Percentiles rank a stretch among this genome's conserved stretches.
Evolutionary conservation across 2,888 invertebrate species (phyloP).

Genomic region (Macrosiphum euphorbiae): DNA sequence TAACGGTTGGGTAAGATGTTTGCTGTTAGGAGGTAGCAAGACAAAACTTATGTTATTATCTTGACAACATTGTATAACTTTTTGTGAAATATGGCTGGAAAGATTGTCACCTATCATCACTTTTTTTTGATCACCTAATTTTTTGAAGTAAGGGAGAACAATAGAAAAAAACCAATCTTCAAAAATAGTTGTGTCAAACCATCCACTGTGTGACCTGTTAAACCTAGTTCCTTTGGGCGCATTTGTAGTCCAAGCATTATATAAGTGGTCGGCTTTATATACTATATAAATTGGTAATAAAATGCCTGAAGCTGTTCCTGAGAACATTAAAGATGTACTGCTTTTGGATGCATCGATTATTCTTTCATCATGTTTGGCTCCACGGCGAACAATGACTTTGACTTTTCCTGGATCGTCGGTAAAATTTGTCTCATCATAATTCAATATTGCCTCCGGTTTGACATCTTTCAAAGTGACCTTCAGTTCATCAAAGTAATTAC

Average conservation of each 20-base stretch:
- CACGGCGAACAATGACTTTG: conserved; percentile 14
- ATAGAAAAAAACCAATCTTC: no score
- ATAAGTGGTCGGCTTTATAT: conserved; percentile 16
- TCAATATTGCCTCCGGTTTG: neutral
- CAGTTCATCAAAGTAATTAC: neutral
- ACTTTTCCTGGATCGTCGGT: conserved; percentile 28
- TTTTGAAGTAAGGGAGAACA: no score
- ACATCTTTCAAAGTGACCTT: conserved; percentile 8
- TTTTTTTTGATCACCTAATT: no score
- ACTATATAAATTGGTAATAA: neutral
- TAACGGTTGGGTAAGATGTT: no score
- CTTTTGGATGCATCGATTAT: neutral
- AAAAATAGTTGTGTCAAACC: neutral
- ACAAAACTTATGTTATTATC: no score
- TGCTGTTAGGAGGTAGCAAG: no score
- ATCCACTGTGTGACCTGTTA: neutral
- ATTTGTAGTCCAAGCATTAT: neutral
- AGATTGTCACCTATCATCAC: no score
- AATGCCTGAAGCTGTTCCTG: conserved; percentile 13
- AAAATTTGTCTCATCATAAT: conserved; percentile 22
- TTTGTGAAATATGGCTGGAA: no score
- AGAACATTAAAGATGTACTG: conserved; percentile 30
- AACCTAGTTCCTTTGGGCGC: neutral
- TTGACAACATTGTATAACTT: no score
- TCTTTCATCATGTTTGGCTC: conserved; percentile 10